Evolutionary conservation across 2,113 vertebrate genomes (phyloP).

Genomic region (Scartelaos histophorus): DNA sequence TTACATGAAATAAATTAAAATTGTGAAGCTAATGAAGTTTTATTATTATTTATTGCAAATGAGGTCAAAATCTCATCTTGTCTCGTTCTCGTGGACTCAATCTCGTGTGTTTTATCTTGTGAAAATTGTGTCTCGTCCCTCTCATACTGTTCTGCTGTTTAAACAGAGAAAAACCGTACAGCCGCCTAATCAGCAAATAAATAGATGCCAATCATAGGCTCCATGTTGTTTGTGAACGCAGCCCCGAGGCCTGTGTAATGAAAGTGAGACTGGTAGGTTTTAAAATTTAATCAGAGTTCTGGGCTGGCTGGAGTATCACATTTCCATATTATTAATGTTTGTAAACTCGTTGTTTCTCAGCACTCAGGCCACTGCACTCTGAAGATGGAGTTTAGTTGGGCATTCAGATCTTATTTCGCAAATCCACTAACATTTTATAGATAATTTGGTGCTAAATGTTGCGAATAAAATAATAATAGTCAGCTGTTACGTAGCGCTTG

Average conservation of each 20-base stretch:
- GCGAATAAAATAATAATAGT: background rate
- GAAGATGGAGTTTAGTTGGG: background rate
- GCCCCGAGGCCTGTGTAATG: background rate
- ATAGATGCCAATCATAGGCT: slow-evolving; percentile 9
- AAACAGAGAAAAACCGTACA: background rate
- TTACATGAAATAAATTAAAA: too few species aligned
- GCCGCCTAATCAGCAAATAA: background rate
- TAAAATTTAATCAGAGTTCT: background rate
- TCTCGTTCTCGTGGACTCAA: too few species aligned
- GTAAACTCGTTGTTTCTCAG: background rate
- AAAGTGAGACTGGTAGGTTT: background rate
- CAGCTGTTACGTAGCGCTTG: background rate
- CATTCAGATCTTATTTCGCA: background rate
- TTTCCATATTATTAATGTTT: background rate
- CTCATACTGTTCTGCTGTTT: background rate
- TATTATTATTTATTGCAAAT: too few species aligned
- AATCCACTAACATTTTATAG: background rate
- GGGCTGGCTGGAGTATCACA: background rate
- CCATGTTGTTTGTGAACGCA: background rate
- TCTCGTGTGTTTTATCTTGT: too few species aligned
- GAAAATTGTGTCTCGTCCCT: too few species aligned
- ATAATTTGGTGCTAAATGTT: background rate
- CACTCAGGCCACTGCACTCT: background rate
- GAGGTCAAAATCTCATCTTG: too few species aligned
- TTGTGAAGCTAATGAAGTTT: too few species aligned